Percentiles rank a stretch among this genome's conserved stretches.
Evolutionary conservation across 2,113 vertebrate genomes (phyloP).

Genomic region (Thermophis baileyi): DNA sequence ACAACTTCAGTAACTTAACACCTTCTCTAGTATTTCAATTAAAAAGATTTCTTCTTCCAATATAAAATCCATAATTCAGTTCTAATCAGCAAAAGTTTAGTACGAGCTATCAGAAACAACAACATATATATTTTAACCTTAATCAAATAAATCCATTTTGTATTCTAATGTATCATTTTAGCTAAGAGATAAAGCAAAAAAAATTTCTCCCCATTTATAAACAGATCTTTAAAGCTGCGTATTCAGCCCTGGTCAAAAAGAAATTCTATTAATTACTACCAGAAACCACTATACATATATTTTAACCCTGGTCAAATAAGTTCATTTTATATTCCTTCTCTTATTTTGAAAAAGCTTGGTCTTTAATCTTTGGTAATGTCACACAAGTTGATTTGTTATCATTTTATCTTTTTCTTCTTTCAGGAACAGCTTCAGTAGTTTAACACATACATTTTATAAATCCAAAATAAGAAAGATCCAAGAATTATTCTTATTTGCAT

Average conservation of each 20-base stretch:
- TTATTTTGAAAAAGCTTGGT: too few species aligned
- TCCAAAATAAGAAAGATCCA: too few species aligned
- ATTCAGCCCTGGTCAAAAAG: background rate
- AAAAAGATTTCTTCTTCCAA: background rate
- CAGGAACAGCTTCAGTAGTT: too few species aligned
- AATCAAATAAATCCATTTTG: background rate
- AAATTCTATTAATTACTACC: background rate
- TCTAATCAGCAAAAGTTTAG: background rate
- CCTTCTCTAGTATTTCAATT: background rate
- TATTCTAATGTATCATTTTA: background rate
- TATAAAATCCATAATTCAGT: background rate
- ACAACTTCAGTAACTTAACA: background rate
- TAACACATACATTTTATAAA: too few species aligned
- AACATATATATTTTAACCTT: background rate
- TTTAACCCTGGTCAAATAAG: background rate
- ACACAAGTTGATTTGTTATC: too few species aligned
- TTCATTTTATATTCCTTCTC: too few species aligned
- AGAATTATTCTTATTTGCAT: too few species aligned
- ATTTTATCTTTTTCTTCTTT: too few species aligned
- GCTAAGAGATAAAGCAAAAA: background rate
- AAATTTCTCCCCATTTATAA: background rate
- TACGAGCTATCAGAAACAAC: background rate
- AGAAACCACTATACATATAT: background rate
- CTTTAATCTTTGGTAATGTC: too few species aligned
- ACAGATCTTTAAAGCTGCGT: background rate